These are phyloP conservation scores for Tupiocoris notatus DNA, from an alignment of 2,888 invertebrate species.

Conservation along the genomic window DNA sequence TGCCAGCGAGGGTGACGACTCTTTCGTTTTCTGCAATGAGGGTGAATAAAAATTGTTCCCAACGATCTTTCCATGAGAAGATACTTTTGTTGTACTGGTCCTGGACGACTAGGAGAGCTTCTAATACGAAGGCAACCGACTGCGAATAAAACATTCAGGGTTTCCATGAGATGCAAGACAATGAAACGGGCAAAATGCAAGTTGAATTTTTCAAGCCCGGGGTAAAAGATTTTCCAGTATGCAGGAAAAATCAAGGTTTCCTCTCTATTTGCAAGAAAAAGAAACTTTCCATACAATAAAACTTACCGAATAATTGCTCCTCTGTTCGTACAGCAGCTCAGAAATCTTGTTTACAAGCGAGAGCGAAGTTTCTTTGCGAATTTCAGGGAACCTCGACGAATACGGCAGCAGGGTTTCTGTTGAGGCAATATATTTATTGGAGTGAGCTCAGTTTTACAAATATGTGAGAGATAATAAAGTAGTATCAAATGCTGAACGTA, in stretches of 20 bases:
- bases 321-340: constrained; percentile 22
- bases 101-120: not conserved
- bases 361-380: constrained; percentile 25
- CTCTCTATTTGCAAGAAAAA: too few relatives aligned
- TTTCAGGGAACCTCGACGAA: constrained; percentile 35
- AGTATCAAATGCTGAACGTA: too few relatives aligned
- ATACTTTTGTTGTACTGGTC: constrained; percentile 10
- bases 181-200: too few relatives aligned
- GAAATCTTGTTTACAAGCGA: constrained; percentile 28
- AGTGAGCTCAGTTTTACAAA: too few relatives aligned
- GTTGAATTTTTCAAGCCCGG: too few relatives aligned
- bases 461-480: too few relatives aligned
- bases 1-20: constrained; percentile 6
- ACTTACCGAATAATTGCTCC: not conserved
- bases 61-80: constrained; percentile 10
- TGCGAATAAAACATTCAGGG: not conserved
- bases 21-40: constrained; percentile 12
- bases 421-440: too few relatives aligned
- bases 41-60: constrained; percentile 8
- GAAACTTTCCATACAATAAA: too few relatives aligned
- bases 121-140: not conserved
- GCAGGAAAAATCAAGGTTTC: too few relatives aligned
- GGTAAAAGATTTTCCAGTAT: too few relatives aligned
- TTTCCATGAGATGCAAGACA: too few relatives aligned
- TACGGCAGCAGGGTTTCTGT: constrained; percentile 21